Base-by-base conservation (phyloP, 2,113 vertebrate genomes). In the Zootoca vivipara region DNA sequence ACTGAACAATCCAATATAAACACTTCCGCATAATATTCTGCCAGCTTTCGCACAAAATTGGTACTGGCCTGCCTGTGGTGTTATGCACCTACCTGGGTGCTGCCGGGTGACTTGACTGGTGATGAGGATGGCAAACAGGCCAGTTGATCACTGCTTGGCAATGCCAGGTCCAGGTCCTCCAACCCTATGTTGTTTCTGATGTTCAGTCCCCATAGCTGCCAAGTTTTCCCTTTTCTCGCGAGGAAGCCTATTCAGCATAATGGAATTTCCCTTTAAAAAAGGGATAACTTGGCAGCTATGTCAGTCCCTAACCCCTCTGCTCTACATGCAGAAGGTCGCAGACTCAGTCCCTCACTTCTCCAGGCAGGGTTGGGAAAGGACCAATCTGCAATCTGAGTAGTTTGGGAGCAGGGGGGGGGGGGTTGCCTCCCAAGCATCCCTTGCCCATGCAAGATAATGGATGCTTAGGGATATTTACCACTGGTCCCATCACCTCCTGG, bases 361-460 rank as follows among this genome's bases (percentile, higher is more conserved):
- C 46, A 52, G 46, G 10, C 46, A 52, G 46, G 46, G 46, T 52
- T 52, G 46, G 46, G 46, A 52, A 52, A 52, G 46, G 46, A 62
- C 58, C 12, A 7, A 22, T 73, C 33, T 73, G 13, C 69, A 33
- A 40, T 5, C 12, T 15, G 15, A 33, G 30, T 18, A n/a, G 10
- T n/a, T 72, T 35, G 15, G 5, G 5, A 2, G 38, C 3, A 0
- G 33, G 5, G 58, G 8, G 0, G 33, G 5, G 58, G 8, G 58
- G 24, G 22, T 38, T 42, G 9, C 38, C 24, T 2, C 22, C 38
- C 38, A 40, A 40, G 7, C 1, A 20, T 40, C 38, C 33, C 30
- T 72, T 7, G 5, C 74, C 22, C 26, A 22, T 77, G 74, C 9
- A 12, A 24, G 38, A 42, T 15, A 26, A 40, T 40, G 40, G 38